Evolutionary conservation across 37 sponge, comb jelly and placozoan species (phyloP).

Genomic region (Ephydatia muelleri): DNA sequence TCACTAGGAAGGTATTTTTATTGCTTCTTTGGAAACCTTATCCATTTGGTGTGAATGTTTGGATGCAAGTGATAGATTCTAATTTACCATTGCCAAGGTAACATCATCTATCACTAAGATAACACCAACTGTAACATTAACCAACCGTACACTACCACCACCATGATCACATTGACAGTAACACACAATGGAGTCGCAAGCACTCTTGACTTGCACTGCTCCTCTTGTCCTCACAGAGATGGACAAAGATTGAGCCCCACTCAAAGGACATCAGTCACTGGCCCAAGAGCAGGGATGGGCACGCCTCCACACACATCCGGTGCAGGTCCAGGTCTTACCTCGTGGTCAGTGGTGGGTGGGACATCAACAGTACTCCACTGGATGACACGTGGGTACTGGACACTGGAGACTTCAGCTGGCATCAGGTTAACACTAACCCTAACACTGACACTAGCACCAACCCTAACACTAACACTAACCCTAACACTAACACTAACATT

Average conservation of each 20-base stretch:
- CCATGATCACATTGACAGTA: too few relatives aligned
- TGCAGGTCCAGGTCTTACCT: slow-evolving; percentile 9
- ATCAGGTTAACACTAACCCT: slow-evolving; percentile 12
- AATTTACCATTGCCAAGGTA: too few relatives aligned
- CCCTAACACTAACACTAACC: not conserved
- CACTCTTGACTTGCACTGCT: too few relatives aligned
- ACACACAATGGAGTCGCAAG: too few relatives aligned
- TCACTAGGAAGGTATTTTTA: too few relatives aligned
- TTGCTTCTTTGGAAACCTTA: too few relatives aligned
- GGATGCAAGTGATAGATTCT: too few relatives aligned
- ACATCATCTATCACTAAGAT: too few relatives aligned
- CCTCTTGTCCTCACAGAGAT: not conserved
- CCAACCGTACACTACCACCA: too few relatives aligned
- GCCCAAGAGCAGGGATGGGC: slow-evolving; percentile 52
- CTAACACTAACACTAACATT: not conserved
- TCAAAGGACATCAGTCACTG: not conserved
- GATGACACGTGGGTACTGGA: slow-evolving; percentile 52
- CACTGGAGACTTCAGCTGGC: slow-evolving; percentile 29
- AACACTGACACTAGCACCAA: not conserved
- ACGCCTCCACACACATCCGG: slow-evolving; percentile 29
- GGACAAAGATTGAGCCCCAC: not conserved
- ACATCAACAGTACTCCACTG: slow-evolving; percentile 8
- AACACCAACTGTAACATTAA: too few relatives aligned
- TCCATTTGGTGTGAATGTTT: too few relatives aligned
- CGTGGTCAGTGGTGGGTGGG: slow-evolving; percentile 30